Conservation (phyloP, 2,888 invertebrate genomes). For the Petrolisthes cinctipes region DNA sequence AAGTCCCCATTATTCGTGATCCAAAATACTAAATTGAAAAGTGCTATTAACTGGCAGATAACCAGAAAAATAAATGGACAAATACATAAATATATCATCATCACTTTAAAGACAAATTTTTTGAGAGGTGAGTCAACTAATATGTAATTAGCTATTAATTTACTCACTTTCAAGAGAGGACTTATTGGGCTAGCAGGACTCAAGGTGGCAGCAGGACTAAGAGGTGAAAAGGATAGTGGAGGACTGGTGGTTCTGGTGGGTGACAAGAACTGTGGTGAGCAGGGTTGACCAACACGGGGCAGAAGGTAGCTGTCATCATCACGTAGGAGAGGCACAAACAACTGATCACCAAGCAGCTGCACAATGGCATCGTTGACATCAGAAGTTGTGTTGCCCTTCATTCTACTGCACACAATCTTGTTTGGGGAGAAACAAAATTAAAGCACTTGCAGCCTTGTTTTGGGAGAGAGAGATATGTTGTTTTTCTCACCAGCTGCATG, state of each 20-base stretch:
- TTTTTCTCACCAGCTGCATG: slow-evolving; percentile 74
- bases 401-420: slow-evolving; percentile 83
- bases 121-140: too few relatives aligned
- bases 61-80: slow-evolving; percentile 6
- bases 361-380: slow-evolving; percentile 74
- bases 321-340: slow-evolving; percentile 89
- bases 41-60: not conserved
- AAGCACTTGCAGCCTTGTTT: too few relatives aligned
- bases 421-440: too few relatives aligned
- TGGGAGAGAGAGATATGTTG: too few relatives aligned
- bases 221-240: not conserved
- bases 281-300: slow-evolving; percentile 84
- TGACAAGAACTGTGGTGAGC: slow-evolving; percentile 75
- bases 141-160: too few relatives aligned
- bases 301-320: slow-evolving; percentile 81
- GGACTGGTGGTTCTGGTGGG: slow-evolving; percentile 26
- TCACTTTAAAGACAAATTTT: too few relatives aligned
- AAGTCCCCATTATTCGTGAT: slow-evolving; percentile 71
- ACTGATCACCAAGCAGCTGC: slow-evolving; percentile 79
- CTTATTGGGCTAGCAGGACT: slow-evolving; percentile 43
- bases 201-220: not conserved
- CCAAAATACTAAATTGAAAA: not conserved
- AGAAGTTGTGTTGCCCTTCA: slow-evolving; percentile 70
- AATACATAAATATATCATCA: slow-evolving; percentile 23
- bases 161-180: slow-evolving; percentile 48